Evolutionary conservation across 1,140 invertebrate species (phyloP), one percentile per base, ranked within the genome.

Genomic region (Diabrotica undecimpunctata): DNA sequence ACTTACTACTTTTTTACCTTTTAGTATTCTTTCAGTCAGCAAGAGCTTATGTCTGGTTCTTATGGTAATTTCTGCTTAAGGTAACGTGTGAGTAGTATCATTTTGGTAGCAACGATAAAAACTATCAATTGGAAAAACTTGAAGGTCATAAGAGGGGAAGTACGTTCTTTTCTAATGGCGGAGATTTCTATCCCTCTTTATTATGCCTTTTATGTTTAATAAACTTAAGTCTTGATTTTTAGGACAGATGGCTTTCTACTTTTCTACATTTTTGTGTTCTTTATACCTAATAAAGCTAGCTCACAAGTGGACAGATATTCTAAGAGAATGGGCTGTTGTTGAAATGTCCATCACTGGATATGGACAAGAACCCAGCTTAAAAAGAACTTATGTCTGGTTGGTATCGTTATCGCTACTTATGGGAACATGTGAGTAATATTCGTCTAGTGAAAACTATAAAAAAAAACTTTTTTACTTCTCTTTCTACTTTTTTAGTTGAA

Each of bases 311-410:
- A 35, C 36, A 8, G 62, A 53, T 36, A 64, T 75, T 25, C 59
- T 72, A 13, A 66, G 69, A 36, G 68, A 75, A 63, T 75, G 70
- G 68, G 62, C 64, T 14, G 63, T 59, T 13, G 68, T 75, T n/a
- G 74, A 75, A 60, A 56, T 67, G 13, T 68, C 70, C 3, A 75
- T 75, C 70, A 68, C 65, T 53, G 66, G 65, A 36, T 74, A 73
- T 52, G 51, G 51, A n/a, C 35, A 12, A 52, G 52, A 62, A 9
- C 13, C 52, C 25, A 71, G 71, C 25, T 41, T 72, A 51, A 72
- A 67, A 53, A 70, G 41, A 59, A 62, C 52, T n/a, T 70, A 68
- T 38, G 62, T 71, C 53, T 61, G 67, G 35, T 68, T 70, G 8
- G 64, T 67, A 8, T 51, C 53, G 8, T 64, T 68, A 12, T 67